These are phyloP conservation scores for Dasypolia templi DNA, from an alignment of 2,888 invertebrate species.

Conservation along the genomic window DNA sequence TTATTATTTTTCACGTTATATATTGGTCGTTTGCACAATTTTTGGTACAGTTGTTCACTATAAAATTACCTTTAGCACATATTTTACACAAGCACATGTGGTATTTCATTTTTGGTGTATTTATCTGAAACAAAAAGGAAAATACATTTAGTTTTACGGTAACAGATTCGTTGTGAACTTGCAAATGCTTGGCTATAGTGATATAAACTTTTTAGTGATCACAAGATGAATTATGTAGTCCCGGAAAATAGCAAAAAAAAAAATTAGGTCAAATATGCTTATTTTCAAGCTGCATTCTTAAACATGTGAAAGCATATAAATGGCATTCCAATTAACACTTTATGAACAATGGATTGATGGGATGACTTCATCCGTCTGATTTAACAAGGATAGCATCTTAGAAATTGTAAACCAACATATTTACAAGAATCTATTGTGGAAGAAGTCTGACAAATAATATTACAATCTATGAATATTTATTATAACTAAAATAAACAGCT, in stretches of 20 bases:
- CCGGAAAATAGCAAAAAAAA: background rate
- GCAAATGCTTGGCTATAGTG: background rate
- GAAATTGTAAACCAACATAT: constrained; percentile 3
- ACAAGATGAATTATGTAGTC: background rate
- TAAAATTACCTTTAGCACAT: constrained; percentile 75
- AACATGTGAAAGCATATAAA: background rate
- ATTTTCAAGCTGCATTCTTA: background rate
- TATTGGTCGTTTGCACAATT: constrained; percentile 73
- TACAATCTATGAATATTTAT: background rate
- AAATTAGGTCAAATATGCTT: background rate
- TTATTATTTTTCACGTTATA: constrained; percentile 75
- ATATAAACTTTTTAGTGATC: too few species aligned
- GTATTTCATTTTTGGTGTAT: constrained; percentile 79
- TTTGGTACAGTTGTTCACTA: constrained; percentile 76
- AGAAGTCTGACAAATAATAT: too few species aligned
- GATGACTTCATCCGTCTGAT: constrained; percentile 18
- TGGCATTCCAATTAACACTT: background rate
- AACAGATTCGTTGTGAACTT: background rate
- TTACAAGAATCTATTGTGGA: background rate
- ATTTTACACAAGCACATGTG: constrained; percentile 83
- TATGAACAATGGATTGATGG: background rate
- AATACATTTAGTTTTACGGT: background rate
- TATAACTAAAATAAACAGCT: background rate
- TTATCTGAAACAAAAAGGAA: constrained; percentile 82
- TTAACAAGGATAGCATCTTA: constrained; percentile 3